Evolutionary conservation across 2,797 vertebrate genomes (phyloP).

Genomic region (Gymnocypris eckloni): DNA sequence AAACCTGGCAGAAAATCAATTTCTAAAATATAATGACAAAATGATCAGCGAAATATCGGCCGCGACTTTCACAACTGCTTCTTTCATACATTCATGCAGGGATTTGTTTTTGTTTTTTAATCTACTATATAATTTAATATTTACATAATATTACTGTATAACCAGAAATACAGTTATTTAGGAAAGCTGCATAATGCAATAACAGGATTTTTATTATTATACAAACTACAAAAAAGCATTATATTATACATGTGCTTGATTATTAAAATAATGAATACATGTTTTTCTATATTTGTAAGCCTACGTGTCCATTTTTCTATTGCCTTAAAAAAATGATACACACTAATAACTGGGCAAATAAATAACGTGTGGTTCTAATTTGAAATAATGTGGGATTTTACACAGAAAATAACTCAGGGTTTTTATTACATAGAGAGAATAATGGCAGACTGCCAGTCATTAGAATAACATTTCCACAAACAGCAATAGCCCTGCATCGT

Average conservation of each 20-base stretch:
- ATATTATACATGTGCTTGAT: neutral
- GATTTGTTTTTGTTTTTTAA: neutral
- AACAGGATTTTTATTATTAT: neutral
- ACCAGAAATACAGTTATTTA: neutral
- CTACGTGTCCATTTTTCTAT: neutral
- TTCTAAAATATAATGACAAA: slow-evolving; percentile 22
- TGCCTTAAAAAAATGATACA: neutral
- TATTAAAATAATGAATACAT: neutral
- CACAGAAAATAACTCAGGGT: slow-evolving; percentile 54
- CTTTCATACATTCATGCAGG: neutral
- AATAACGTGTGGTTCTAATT: slow-evolving; percentile 41
- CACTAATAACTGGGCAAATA: slow-evolving; percentile 36
- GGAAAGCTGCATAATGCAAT: neutral
- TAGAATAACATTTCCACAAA: slow-evolving; percentile 59
- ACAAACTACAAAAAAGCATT: neutral
- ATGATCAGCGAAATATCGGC: neutral
- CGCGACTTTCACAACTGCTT: neutral
- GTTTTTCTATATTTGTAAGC: neutral
- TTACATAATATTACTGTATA: neutral
- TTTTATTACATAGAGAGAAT: slow-evolving; percentile 57
- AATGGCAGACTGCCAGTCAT: slow-evolving; percentile 59
- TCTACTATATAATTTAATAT: neutral
- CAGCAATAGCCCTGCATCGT: slow-evolving; percentile 38
- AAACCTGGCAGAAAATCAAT: slow-evolving; percentile 53
- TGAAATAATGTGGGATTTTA: slow-evolving; percentile 54